Base-by-base conservation (phyloP, 2,797 vertebrate genomes). In the Poeciliopsis paucimaculata region DNA sequence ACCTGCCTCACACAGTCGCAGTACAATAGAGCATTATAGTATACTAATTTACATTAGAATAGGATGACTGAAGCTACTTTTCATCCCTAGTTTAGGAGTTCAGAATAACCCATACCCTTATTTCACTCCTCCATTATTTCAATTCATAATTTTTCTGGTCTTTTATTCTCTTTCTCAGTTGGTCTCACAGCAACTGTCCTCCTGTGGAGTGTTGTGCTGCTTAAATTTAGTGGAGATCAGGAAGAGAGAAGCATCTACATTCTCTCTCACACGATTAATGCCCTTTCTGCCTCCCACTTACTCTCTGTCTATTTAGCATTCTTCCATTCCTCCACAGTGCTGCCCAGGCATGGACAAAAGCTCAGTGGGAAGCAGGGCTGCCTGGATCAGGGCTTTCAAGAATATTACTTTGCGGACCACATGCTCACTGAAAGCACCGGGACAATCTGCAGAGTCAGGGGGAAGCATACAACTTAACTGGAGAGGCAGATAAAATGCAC, bases 391-490 rank as follows among this genome's bases (percentile, higher is more conserved):
- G 86, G 95, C 94, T 95, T 93, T 95, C 92, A 94, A 86, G 89
- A 91, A 93, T 94, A 94, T 94, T 94, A 86, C 90, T 84, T 87
- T 90, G 92, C 46, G 5, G 89, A 88, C 91, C 89, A 89, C 81
- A 76, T 90, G 93, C 70, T 86, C 72, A 6, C 6, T 75, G 36
- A 76, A 82, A 82, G 53, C 73, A 78, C 45, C 72, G 82, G 74
- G 78, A 77, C 79, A 87, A 89, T 93, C 82, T 93, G 91, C 93
- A 93, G 89, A 76, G 88, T 94, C 93, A 94, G 91, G 89, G 77
- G 77, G 77, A 92, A 91, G 83, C 72, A 73, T 78, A 0, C 81
- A 84, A 76, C 81, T 86, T 53, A 60, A 70, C 45, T 62, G 75
- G 73, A 86, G 72, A 15, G 78, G 77, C 83, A 86, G 75, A 49